Evolutionary conservation across 2,888 invertebrate genomes (phyloP), one percentile per base, ranked within the genome.

Genomic region (Spodoptera picta): DNA sequence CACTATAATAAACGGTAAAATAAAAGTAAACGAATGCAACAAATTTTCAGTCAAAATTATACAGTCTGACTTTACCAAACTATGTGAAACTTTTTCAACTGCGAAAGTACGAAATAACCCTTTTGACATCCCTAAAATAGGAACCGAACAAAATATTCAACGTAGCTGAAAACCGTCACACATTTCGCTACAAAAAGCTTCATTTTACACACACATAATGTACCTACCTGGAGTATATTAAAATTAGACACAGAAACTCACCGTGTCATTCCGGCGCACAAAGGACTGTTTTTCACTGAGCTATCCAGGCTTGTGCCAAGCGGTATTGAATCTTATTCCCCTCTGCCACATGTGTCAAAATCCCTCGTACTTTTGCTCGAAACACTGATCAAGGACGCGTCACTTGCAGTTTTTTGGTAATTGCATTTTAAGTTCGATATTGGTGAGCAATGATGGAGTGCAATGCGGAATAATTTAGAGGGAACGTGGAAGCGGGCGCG

Each of bases 261-360:
- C 94, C 93, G 88, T 92, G 85, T 90, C 94, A 94, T 94, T 91
- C 84, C 90, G 88, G 80, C 87, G 84, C 84, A 90, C 90, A 88
- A 90, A 86, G 88, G 82, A 77, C 81, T 84, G 79, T 76, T 78
- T 63, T 76, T 83, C 83, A 83, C 81, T 78, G 73, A 88, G 86
- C 92, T 93, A 94, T 87, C 93, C 94, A 79, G 94, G 94, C 91
- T 92, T 92, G 79, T 91, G 92, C 93, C 93, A 93, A 88, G 92
- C 93, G 73, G 89, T 91, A 87, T 90, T 87, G 85, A 92, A 93
- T 89, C 91, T 89, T 91, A 91, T 89, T 76, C 90, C 91, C 73
- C 84, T 87, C 80, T 82, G 91, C 94, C 91, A 93, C 94, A 94
- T 94, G 94, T 92, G 93, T 93, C 87, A 91, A 83, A 89, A 87